Conservation (phyloP, 2,888 invertebrate genomes). For the Plebejus argus region DNA sequence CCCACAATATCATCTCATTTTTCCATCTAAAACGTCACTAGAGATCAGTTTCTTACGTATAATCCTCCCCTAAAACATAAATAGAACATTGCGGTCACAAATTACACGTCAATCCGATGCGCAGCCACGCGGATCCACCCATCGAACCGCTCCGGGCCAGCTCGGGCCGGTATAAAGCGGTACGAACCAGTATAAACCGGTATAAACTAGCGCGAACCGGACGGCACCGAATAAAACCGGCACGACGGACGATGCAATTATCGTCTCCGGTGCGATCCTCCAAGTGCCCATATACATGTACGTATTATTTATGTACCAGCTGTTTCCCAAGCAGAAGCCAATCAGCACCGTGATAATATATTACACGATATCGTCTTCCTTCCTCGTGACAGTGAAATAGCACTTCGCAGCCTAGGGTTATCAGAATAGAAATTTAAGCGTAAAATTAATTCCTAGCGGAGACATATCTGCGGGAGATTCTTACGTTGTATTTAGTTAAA, state of each 20-base stretch:
- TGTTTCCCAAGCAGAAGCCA: slow-evolving; percentile 10
- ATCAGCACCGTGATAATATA: slow-evolving; percentile 19
- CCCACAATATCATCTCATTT: neutral
- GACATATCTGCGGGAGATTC: neutral
- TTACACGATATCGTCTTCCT: slow-evolving; percentile 19
- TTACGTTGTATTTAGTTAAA: neutral
- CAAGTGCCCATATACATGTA: slow-evolving; percentile 22
- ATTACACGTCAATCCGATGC: slow-evolving; percentile 73
- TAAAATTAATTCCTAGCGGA: neutral
- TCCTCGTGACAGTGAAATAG: slow-evolving; percentile 23
- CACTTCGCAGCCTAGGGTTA: slow-evolving; percentile 10
- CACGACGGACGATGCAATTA: slow-evolving; percentile 47
- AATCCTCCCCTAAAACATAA: slow-evolving; percentile 36
- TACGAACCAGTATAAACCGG: slow-evolving; percentile 32
- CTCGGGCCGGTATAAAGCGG: slow-evolving; percentile 39
- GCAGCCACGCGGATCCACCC: slow-evolving; percentile 58
- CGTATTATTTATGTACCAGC: slow-evolving; percentile 23
- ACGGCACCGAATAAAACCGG: slow-evolving; percentile 49
- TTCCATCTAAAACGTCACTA: slow-evolving; percentile 19
- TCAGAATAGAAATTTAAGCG: neutral
- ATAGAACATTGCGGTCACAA: slow-evolving; percentile 55
- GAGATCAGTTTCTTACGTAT: slow-evolving; percentile 7
- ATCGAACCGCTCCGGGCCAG: slow-evolving; percentile 51
- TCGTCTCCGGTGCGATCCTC: slow-evolving; percentile 36
- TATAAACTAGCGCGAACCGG: slow-evolving; percentile 43